Evolutionary conservation across 2,113 vertebrate species (phyloP), one percentile per base, ranked within the genome.

Genomic region (Hemicordylus capensis): DNA sequence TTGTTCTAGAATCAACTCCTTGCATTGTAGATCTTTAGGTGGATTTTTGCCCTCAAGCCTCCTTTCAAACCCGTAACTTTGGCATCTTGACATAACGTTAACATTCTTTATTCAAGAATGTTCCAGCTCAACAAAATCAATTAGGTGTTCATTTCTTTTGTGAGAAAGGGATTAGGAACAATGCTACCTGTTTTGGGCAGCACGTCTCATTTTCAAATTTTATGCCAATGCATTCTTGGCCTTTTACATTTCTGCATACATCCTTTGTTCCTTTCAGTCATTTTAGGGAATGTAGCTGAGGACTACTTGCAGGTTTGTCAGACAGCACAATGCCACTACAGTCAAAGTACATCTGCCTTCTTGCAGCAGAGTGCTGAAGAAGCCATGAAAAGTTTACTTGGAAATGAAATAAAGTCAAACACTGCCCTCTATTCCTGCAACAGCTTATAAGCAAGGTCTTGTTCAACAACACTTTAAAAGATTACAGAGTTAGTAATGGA

Each of bases 371-470:
- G 61, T 86, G 88, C 80, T 81, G 84, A n/a, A 76, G 89, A 84
- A 90, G 75, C 56, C 51, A 3, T 0, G 0, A 24, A 70, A 91
- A 79, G 59, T 34, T 66, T 89, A 75, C 64, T 37, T 89, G 77
- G 84, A 87, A 92, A 75, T 88, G 89, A 64, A 88, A 26, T 42
- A 67, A 80, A 85, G 58, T n/a, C 58, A 69, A 63, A 66, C 24
- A 56, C 34, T 34, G 59, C 17, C 14, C 37, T 44, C 8, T 84
- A 89, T 59, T 78, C 59, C 48, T 83, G 44, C 44, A 79, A 61
- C 58, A 85, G 56, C 44, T 88, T 31, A 83, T 51, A 56, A 56
- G 86, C 81, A 24, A 15, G 85, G 83, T 83, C 37, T 51, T 88
- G 72, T 46, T 87, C 28, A 26, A 81, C 66, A 31, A 81, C 11